Evolutionary conservation across 2,888 invertebrate species (phyloP).

Genomic region (Euzetes globulus): DNA sequence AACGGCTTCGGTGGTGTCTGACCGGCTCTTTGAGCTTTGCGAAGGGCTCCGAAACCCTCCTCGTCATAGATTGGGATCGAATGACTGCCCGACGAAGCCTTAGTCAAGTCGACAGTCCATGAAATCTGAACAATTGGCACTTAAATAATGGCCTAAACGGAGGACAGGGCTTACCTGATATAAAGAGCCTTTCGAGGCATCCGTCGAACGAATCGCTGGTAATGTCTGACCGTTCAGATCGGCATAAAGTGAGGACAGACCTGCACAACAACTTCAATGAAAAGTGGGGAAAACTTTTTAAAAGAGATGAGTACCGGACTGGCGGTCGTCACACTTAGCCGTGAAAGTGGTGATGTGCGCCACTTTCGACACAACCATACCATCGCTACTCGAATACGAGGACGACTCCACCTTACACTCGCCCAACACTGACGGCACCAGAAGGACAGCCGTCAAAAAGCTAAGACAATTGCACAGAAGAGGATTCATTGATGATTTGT

Average conservation of each 20-base stretch:
- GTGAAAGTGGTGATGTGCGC: slow-evolving; percentile 86
- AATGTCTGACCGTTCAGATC: slow-evolving; percentile 77
- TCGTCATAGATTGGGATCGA: slow-evolving; percentile 77
- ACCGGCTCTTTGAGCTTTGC: slow-evolving; percentile 24
- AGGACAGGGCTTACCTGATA: slow-evolving; percentile 54
- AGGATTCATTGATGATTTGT: neutral
- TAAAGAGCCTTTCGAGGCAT: slow-evolving; percentile 55
- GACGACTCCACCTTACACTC: slow-evolving; percentile 31
- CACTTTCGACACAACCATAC: slow-evolving; percentile 77
- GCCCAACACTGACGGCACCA: neutral
- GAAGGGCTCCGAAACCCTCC: slow-evolving; percentile 67
- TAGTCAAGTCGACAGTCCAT: slow-evolving; percentile 80
- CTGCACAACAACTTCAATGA: slow-evolving; percentile 44
- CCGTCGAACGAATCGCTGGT: slow-evolving; percentile 68
- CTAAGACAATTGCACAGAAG: neutral
- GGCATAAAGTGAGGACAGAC: slow-evolving; percentile 67
- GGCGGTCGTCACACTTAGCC: slow-evolving; percentile 59
- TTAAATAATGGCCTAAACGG: neutral
- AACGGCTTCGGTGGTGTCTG: slow-evolving; percentile 11
- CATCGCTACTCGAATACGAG: slow-evolving; percentile 82
- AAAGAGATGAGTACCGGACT: slow-evolving; percentile 16
- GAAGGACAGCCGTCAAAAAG: neutral
- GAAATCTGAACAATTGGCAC: slow-evolving; percentile 63
- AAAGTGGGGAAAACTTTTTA: slow-evolving; percentile 49
- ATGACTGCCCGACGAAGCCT: slow-evolving; percentile 71